A percentile compares a stretch with the other conserved stretches of the same genome.
These are phyloP conservation scores for Arctocebus calabarensis DNA, from an alignment of 2,797 vertebrate genomes.

Conservation along the genomic window DNA sequence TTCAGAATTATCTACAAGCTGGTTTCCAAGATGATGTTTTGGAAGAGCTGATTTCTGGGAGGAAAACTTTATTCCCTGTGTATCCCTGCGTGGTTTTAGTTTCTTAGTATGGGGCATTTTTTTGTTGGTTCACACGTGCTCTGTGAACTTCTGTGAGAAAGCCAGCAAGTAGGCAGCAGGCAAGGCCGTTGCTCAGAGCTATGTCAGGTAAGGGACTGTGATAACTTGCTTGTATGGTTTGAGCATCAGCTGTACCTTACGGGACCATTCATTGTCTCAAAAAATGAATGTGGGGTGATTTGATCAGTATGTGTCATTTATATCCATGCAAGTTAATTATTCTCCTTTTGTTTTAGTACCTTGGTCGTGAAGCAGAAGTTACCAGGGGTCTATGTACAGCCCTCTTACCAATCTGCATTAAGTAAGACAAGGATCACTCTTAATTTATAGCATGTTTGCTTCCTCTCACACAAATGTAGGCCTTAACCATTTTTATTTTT, in stretches of 20 bases:
- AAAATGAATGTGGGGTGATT: background rate
- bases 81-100: background rate
- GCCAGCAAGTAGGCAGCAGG: background rate
- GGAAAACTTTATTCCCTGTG: background rate
- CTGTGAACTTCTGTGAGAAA: background rate
- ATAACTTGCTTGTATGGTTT: background rate
- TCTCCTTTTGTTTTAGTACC: constrained; percentile 90
- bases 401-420: constrained; percentile 96
- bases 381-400: constrained; percentile 98
- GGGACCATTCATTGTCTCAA: background rate
- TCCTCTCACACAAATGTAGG: background rate
- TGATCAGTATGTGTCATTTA: background rate
- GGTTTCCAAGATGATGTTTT: background rate
- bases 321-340: background rate
- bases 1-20: background rate
- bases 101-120: background rate
- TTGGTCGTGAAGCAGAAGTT: constrained; percentile 98
- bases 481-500: background rate
- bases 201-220: background rate
- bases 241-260: background rate
- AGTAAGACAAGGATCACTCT: constrained; percentile 91
- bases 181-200: background rate
- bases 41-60: background rate
- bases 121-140: background rate
- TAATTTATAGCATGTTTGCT: background rate